phyloP scores from a whole-genome alignment of 2,113 vertebrate species.

The Sciurus niger region DNA sequence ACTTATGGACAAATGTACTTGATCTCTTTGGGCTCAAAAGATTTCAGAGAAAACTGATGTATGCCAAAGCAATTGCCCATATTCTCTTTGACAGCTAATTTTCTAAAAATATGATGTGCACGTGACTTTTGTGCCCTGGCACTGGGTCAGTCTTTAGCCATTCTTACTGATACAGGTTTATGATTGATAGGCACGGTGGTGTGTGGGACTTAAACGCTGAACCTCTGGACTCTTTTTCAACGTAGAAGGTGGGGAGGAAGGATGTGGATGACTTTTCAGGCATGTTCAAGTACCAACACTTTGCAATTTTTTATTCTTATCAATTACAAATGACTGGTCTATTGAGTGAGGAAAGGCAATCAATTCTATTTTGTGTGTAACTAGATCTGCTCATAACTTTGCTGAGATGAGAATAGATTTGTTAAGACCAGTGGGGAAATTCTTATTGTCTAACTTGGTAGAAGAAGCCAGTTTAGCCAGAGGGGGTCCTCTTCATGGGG shows the following conservation, averaged over 20 bases:
- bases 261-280: neutral
- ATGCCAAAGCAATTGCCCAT: neutral
- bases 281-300: neutral
- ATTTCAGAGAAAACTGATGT: neutral
- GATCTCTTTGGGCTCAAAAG: neutral
- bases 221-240: neutral
- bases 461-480: constrained; percentile 11
- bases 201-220: neutral
- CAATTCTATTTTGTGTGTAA: neutral
- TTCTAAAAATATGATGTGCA: neutral
- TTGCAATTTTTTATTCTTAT: neutral
- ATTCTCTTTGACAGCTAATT: neutral
- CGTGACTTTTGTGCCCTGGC: neutral
- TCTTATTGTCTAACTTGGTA: constrained; percentile 28
- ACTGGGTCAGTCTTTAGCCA: neutral
- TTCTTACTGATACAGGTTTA: neutral
- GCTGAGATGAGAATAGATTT: neutral
- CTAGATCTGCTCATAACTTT: constrained; percentile 19
- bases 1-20: neutral
- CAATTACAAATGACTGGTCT: neutral
- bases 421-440: neutral
- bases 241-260: neutral
- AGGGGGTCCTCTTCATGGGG: neutral
- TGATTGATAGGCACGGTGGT: neutral
- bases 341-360: neutral